These are phyloP conservation scores for Limnephilus marmoratus DNA, from an alignment of 2,888 invertebrate genomes.

Conservation along the genomic window DNA sequence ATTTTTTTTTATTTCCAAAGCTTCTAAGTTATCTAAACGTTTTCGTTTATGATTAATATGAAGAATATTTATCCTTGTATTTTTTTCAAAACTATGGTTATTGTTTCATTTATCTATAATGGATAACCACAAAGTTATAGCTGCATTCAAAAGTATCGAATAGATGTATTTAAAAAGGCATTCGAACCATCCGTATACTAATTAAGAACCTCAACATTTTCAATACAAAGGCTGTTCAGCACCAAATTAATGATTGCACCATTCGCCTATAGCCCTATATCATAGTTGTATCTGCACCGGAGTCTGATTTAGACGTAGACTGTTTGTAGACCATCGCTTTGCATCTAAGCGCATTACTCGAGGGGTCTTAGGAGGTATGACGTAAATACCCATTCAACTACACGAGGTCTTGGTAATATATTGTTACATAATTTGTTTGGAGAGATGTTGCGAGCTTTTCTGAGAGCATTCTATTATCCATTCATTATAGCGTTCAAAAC, in stretches of 20 bases:
- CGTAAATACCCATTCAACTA: conserved; percentile 27
- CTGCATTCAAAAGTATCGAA: too few species aligned
- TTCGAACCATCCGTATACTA: not conserved
- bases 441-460: conserved; percentile 21
- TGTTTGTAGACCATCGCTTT: conserved; percentile 9
- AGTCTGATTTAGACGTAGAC: not conserved
- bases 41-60: too few species aligned
- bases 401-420: not conserved
- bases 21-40: too few species aligned
- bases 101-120: too few species aligned
- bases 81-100: too few species aligned
- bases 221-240: not conserved
- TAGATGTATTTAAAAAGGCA: too few species aligned
- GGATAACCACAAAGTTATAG: too few species aligned
- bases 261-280: not conserved
- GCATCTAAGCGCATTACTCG: conserved; percentile 33
- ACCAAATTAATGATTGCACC: not conserved
- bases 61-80: too few species aligned
- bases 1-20: too few species aligned
- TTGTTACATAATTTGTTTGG: conserved; percentile 24
- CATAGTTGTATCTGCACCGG: not conserved
- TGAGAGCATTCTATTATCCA: conserved; percentile 7
- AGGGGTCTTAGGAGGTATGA: conserved; percentile 32
- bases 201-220: not conserved
- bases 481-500: not conserved